These are phyloP conservation scores for Smithornis capensis DNA, from an alignment of 2,113 vertebrate species.

Conservation along the genomic window DNA sequence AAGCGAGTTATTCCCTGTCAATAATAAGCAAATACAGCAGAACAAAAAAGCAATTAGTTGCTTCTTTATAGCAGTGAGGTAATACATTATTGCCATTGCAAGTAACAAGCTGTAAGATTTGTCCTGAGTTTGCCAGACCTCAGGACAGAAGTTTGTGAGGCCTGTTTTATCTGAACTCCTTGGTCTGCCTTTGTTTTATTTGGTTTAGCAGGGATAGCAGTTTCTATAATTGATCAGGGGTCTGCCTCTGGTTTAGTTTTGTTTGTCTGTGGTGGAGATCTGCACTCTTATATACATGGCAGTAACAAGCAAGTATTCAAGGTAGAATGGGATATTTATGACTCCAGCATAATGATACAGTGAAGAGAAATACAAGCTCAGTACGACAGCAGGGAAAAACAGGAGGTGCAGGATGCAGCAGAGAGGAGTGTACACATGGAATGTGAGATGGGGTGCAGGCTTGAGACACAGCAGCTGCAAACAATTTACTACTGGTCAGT, in stretches of 20 bases:
- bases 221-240: background rate
- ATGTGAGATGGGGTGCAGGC: background rate
- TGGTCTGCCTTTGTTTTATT: background rate
- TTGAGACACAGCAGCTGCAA: background rate
- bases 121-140: background rate
- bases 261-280: background rate
- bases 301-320: background rate
- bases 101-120: background rate
- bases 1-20: background rate
- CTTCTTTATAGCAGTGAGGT: background rate
- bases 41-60: background rate
- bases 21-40: background rate
- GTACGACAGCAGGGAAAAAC: background rate
- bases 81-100: background rate
- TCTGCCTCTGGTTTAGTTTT: background rate
- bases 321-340: background rate
- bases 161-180: background rate
- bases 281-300: background rate
- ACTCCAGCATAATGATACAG: background rate
- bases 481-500: background rate
- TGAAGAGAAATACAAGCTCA: background rate
- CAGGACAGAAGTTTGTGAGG: fast-evolving
- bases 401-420: background rate
- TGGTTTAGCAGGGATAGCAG: background rate
- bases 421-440: background rate